Percentiles rank a stretch among this genome's conserved stretches.
Conservation (phyloP, 2,888 invertebrate species). For the Muscina levida region DNA sequence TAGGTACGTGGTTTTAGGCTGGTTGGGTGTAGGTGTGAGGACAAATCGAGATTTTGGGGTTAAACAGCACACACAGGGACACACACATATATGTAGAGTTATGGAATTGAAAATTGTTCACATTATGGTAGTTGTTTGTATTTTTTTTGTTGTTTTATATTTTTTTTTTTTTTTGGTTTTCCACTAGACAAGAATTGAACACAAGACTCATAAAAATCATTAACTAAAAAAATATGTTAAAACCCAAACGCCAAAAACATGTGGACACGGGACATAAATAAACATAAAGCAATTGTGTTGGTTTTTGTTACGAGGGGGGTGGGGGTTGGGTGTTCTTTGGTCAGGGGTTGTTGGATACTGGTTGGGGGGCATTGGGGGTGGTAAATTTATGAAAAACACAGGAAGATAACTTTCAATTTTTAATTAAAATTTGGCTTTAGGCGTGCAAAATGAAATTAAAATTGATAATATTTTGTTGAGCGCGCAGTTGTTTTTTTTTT, state of each 20-base stretch:
- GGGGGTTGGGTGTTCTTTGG: not conserved
- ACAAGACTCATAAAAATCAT: not conserved
- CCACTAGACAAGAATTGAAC: slow-evolving; percentile 9
- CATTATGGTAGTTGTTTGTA: slow-evolving; percentile 30
- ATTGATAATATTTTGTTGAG: slow-evolving; percentile 12
- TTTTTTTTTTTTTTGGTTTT: slow-evolving; percentile 7
- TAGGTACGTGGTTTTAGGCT: too few species aligned
- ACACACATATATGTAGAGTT: slow-evolving; percentile 70
- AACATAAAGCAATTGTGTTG: slow-evolving; percentile 47
- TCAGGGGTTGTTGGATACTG: not conserved
- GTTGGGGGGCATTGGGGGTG: not conserved
- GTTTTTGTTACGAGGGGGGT: slow-evolving; percentile 3
- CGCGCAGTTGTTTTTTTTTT: not conserved
- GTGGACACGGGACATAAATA: slow-evolving; percentile 31
- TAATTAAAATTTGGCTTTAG: slow-evolving; percentile 63
- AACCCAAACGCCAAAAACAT: too few species aligned
- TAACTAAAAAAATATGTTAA: too few species aligned
- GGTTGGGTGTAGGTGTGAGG: slow-evolving; percentile 37
- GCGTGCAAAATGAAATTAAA: slow-evolving; percentile 67
- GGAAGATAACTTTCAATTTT: slow-evolving; percentile 63
- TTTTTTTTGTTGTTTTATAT: not conserved
- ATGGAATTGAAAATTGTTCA: slow-evolving; percentile 19
- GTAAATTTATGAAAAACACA: slow-evolving; percentile 23
- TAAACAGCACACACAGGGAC: slow-evolving; percentile 78
- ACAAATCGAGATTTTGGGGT: slow-evolving; percentile 70